A percentile compares a stretch with the other conserved stretches of the same genome.
These are phyloP conservation scores for Eremophila alpestris DNA, from an alignment of 2,797 vertebrate genomes.

Conservation along the genomic window DNA sequence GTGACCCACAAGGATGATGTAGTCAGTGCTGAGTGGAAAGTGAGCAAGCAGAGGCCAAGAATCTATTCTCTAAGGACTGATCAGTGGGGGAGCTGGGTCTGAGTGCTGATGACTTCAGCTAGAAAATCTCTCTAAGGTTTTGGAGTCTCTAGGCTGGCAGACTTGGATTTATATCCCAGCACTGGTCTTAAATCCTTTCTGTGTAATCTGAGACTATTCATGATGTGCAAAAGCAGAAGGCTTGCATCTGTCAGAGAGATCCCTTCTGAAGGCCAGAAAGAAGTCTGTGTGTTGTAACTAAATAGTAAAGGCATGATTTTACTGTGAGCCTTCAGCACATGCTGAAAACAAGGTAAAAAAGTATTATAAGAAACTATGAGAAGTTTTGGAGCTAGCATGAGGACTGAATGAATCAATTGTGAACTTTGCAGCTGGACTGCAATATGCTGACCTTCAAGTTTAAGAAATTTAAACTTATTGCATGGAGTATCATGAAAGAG, in stretches of 20 bases:
- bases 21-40: constrained; percentile 36
- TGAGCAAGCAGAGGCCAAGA: not conserved
- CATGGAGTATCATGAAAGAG: not conserved
- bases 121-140: not conserved
- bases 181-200: constrained; percentile 1
- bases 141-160: not conserved
- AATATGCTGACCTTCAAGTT: not conserved
- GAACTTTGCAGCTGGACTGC: not conserved
- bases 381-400: not conserved
- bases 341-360: not conserved
- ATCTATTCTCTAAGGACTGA: not conserved
- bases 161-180: not conserved
- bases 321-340: not conserved
- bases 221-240: not conserved
- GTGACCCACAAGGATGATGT: constrained; percentile 13
- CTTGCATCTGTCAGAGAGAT: not conserved
- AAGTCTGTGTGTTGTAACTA: not conserved
- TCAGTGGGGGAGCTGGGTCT: not conserved
- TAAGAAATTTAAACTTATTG: not conserved
- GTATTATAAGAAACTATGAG: not conserved
- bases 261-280: not conserved
- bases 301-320: not conserved
- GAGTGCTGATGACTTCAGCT: constrained; percentile 17
- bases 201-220: constrained; percentile 17
- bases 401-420: not conserved